Evolutionary conservation across 2,797 vertebrate genomes (phyloP).

Genomic region (Sebastes steindachneri): DNA sequence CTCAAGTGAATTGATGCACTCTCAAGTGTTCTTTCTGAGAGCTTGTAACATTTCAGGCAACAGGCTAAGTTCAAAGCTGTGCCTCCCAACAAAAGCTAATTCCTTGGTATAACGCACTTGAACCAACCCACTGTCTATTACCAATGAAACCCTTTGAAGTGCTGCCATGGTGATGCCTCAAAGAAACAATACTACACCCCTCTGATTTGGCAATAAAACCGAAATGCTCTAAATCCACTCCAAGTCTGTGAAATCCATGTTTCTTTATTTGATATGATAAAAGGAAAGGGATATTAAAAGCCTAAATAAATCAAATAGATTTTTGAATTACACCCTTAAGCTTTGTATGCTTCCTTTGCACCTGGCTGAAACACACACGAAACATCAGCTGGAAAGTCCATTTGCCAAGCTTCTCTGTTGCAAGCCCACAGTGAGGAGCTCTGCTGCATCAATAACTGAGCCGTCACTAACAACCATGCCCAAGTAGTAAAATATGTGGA

Average conservation of each 20-base stretch:
- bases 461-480: slow-evolving; percentile 19
- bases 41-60: slow-evolving; percentile 43
- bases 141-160: slow-evolving; percentile 56
- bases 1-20: slow-evolving; percentile 12
- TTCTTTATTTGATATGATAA: slow-evolving; percentile 31
- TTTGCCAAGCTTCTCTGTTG: slow-evolving; percentile 29
- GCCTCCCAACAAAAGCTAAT: slow-evolving; percentile 45
- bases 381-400: slow-evolving; percentile 40
- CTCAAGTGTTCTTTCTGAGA: slow-evolving; percentile 24
- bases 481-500: slow-evolving; percentile 27
- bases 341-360: background rate
- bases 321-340: background rate
- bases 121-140: slow-evolving; percentile 48
- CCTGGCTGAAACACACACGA: slow-evolving; percentile 6
- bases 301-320: background rate
- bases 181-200: slow-evolving; percentile 31
- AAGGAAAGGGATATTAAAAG: slow-evolving; percentile 31
- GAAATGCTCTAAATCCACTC: slow-evolving; percentile 20
- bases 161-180: slow-evolving; percentile 41
- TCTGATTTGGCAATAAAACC: slow-evolving; percentile 4
- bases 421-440: slow-evolving; percentile 10
- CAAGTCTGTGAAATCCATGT: slow-evolving; percentile 2
- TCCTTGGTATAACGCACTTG: background rate
- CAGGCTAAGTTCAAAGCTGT: slow-evolving; percentile 48
- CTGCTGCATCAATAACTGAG: slow-evolving; percentile 58